Evolutionary conservation across 2,113 vertebrate genomes (phyloP).

Genomic region (Apteryx mantelli): DNA sequence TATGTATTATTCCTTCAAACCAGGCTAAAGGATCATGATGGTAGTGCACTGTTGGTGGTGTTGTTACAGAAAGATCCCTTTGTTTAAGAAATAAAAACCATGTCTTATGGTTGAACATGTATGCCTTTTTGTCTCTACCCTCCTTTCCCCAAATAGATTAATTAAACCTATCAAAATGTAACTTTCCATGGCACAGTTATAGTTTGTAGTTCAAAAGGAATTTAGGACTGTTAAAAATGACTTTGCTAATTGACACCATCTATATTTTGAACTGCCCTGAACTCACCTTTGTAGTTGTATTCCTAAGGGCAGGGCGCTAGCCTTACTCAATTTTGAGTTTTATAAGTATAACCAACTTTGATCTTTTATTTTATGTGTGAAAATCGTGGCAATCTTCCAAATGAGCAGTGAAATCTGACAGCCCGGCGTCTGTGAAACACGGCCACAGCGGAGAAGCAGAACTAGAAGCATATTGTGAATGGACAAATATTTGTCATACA

Average conservation of each 20-base stretch:
- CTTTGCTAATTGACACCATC: neutral
- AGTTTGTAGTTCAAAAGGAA: neutral
- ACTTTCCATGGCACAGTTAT: neutral
- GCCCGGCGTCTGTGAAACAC: neutral
- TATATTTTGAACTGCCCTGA: neutral
- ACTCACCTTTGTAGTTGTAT: neutral
- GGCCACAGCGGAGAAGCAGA: neutral
- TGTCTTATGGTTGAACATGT: neutral
- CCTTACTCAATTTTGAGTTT: neutral
- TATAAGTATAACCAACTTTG: neutral
- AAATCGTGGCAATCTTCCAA: neutral
- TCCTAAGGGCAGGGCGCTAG: neutral
- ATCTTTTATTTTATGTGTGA: neutral
- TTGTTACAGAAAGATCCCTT: neutral
- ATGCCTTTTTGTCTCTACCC: fast-evolving
- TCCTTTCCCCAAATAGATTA: neutral
- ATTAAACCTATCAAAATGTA: neutral
- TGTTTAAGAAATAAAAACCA: neutral
- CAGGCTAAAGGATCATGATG: neutral
- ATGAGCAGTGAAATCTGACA: neutral
- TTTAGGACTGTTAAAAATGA: neutral
- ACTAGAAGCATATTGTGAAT: neutral
- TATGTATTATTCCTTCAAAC: neutral
- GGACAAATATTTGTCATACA: neutral
- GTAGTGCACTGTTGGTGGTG: neutral